Base-by-base conservation (phyloP, 2,113 vertebrate species). In the Callorhinus ursinus region DNA sequence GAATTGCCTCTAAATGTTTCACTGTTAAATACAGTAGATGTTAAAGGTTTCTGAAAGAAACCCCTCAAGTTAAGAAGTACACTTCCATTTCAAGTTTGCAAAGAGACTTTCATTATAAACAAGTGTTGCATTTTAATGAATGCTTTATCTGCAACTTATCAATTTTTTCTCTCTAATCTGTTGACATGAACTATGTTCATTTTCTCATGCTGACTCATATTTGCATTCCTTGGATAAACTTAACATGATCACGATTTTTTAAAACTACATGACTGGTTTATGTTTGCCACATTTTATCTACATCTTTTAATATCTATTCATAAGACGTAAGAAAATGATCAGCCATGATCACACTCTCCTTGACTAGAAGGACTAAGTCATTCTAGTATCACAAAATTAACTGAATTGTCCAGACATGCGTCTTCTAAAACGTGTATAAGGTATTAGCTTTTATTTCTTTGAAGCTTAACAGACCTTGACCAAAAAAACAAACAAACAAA, bases 401-500 rank as follows among this genome's bases (percentile, higher is more conserved):
- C 16, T 71, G 8, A 71, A 15, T 79, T 72, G 18, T 92, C 72
- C 18, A 63, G 10, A 59, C 69, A 74, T 1, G 14, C n/a, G 22
- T 63, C 80, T 96, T 81, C 39, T 59, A 88, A 33, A 89, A 89
- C 26, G 11, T 89, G 46, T 53, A 12, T 76, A 90, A 79, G 7
- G 74, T n/a, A 81, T 2, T 26, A 8, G 46, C 18, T 92, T 92
- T 46, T 42, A 42, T 61, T 80, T 85, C 80, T 82, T 69, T 55
- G 83, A 77, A 86, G 76, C 46, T 31, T 65, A 55, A 90, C 8
- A 84, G 42, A 77, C 2, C 80, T 36, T 92, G 59, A 42, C 57
- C 65, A 89, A 55, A 96, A 91, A 95, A 85, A 1, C 36, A 36
- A 36, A n/a, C n/a, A n/a, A 21, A 94, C 86, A 55, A 95, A 93